These are phyloP conservation scores for Podarcis cretensis DNA, from an alignment of 2,113 vertebrate genomes.

Conservation along the genomic window DNA sequence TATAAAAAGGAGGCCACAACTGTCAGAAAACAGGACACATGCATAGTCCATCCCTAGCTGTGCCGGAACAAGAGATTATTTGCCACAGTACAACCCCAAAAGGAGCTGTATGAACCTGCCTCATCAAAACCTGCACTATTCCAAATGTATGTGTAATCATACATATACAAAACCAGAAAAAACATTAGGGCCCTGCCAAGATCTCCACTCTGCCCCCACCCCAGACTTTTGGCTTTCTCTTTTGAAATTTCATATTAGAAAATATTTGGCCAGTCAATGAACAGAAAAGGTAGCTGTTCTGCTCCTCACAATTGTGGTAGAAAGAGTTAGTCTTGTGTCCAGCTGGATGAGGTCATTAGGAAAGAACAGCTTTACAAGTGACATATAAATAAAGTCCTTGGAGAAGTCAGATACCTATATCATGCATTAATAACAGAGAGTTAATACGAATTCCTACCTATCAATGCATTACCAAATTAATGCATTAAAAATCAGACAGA, in stretches of 20 bases:
- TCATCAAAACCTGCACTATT: neutral
- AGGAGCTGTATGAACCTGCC: no score
- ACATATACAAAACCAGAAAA: neutral
- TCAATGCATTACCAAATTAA: neutral
- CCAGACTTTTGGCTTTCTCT: no score
- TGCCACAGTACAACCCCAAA: neutral
- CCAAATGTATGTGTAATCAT: neutral
- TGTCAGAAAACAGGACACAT: no score
- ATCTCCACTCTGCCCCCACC: neutral
- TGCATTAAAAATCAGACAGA: neutral
- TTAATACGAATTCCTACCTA: neutral
- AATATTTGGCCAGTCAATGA: neutral
- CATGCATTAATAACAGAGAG: neutral
- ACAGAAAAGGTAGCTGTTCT: neutral
- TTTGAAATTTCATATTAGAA: no score
- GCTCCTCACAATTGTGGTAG: neutral
- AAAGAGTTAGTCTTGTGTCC: no score
- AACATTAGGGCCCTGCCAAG: neutral
- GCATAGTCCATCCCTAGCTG: neutral
- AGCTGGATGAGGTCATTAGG: no score
- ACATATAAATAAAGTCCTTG: no score
- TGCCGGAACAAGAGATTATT: no score
- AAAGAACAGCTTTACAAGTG: no score
- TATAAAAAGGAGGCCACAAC: no score
- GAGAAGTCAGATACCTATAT: no score